These are phyloP conservation scores for Drosophila niveifrons DNA, from an alignment of 2,888 invertebrate genomes.

Conservation along the genomic window DNA sequence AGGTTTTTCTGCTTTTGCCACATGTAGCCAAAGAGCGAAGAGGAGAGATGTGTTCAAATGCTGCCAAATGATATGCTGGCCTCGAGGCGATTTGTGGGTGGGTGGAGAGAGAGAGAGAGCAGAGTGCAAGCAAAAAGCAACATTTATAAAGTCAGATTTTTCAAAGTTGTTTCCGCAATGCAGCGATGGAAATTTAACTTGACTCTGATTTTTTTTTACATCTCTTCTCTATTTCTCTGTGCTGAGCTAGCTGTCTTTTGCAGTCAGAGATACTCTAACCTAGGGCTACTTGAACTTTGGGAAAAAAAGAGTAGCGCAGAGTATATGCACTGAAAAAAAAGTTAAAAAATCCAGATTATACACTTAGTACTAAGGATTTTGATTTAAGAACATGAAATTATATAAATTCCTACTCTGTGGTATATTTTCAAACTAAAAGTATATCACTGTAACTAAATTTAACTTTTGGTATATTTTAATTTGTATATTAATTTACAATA, in stretches of 20 bases:
- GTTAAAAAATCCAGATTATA: too few relatives aligned
- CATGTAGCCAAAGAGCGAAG: conserved; percentile 32
- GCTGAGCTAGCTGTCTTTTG: neutral
- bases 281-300: conserved; percentile 50
- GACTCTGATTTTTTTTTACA: neutral
- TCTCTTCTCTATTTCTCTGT: neutral
- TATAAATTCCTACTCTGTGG: too few relatives aligned
- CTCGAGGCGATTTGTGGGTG: conserved; percentile 29
- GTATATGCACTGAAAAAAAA: neutral
- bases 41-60: conserved; percentile 18
- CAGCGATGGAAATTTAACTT: conserved; percentile 22
- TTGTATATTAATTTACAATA: too few relatives aligned
- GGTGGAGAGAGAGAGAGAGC: conserved; percentile 30
- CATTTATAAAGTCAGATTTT: conserved; percentile 41
- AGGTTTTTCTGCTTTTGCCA: conserved; percentile 36
- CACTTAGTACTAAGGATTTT: too few relatives aligned
- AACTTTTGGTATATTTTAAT: too few relatives aligned
- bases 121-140: neutral
- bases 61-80: conserved; percentile 53
- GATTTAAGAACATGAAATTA: too few relatives aligned
- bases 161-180: conserved; percentile 41
- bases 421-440: too few relatives aligned
- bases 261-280: conserved; percentile 16
- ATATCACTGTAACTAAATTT: too few relatives aligned
- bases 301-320: neutral